Evolutionary conservation across 2,113 vertebrate genomes (phyloP).

Genomic region (Oncorhynchus keta): DNA sequence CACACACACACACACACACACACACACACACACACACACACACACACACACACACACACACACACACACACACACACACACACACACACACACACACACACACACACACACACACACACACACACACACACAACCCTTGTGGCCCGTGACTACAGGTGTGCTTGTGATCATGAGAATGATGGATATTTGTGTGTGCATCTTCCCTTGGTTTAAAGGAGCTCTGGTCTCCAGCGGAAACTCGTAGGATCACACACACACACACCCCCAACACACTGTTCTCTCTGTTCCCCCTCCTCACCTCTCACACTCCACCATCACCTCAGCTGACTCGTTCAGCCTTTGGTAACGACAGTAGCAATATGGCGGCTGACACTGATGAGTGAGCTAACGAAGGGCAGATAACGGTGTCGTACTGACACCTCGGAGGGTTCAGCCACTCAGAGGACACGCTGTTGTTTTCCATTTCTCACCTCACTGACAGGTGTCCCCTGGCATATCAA

Average conservation of each 20-base stretch:
- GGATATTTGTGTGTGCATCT: slow-evolving; percentile 57
- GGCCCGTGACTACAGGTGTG: slow-evolving; percentile 12
- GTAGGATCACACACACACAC: slow-evolving; percentile 36
- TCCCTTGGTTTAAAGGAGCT: slow-evolving; percentile 54
- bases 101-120: no score
- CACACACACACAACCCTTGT: no score
- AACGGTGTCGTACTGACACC: background rate
- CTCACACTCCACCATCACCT: no score
- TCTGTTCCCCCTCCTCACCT: slow-evolving; percentile 29
- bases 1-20: no score
- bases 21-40: no score
- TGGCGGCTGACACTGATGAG: background rate
- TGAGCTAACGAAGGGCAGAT: background rate
- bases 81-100: no score
- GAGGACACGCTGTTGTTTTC: slow-evolving; percentile 24
- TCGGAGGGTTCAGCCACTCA: background rate
- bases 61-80: no score
- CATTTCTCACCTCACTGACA: slow-evolving; percentile 60
- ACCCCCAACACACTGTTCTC: slow-evolving; percentile 27
- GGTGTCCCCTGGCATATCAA: background rate
- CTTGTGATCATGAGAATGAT: slow-evolving; percentile 52
- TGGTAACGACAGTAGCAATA: background rate
- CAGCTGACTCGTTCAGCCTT: background rate
- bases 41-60: no score
- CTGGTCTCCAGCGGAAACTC: slow-evolving; percentile 47